Percentiles rank a stretch among this genome's conserved stretches.
These are phyloP conservation scores for Drosophila rubida DNA, from an alignment of 2,888 invertebrate species.

Conservation along the genomic window DNA sequence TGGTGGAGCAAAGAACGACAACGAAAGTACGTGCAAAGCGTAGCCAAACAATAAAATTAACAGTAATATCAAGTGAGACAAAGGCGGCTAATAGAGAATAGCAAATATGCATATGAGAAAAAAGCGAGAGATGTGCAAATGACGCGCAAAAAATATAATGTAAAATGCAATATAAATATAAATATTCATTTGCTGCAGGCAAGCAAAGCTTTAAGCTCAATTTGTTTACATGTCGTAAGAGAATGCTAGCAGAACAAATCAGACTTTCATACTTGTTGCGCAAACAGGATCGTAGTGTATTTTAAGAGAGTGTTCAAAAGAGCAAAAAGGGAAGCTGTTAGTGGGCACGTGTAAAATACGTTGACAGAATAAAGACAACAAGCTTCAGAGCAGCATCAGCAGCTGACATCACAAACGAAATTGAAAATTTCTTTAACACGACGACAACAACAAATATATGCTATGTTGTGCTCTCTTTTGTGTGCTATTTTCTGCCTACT, in stretches of 20 bases:
- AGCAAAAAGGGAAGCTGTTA: not conserved
- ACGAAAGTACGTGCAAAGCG: slow-evolving; percentile 41
- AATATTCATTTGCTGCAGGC: slow-evolving; percentile 34
- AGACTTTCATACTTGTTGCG: slow-evolving; percentile 26
- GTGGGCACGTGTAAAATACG: slow-evolving; percentile 9
- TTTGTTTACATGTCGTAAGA: slow-evolving; percentile 36
- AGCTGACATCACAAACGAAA: slow-evolving; percentile 38
- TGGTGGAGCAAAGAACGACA: slow-evolving; percentile 23
- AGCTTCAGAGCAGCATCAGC: slow-evolving; percentile 1
- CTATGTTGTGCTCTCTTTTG: slow-evolving; percentile 28
- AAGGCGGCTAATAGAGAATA: slow-evolving; percentile 21
- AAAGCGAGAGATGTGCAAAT: slow-evolving; percentile 22
- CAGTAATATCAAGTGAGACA: slow-evolving; percentile 38
- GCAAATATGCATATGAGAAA: slow-evolving; percentile 25
- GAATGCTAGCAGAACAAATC: slow-evolving; percentile 8
- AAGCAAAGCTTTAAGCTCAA: slow-evolving; percentile 22
- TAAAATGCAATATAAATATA: slow-evolving; percentile 11
- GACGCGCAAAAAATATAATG: slow-evolving; percentile 5
- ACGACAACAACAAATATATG: slow-evolving; percentile 36
- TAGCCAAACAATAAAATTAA: slow-evolving; percentile 45
- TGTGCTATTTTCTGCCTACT: slow-evolving; percentile 46
- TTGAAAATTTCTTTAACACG: slow-evolving; percentile 29
- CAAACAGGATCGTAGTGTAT: slow-evolving; percentile 9
- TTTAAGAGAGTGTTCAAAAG: slow-evolving; percentile 6
- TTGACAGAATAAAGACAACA: slow-evolving; percentile 13